Evolutionary conservation across 2,888 invertebrate species (phyloP), one percentile per base, ranked within the genome.

Genomic region (Philhelius pedissequus): DNA sequence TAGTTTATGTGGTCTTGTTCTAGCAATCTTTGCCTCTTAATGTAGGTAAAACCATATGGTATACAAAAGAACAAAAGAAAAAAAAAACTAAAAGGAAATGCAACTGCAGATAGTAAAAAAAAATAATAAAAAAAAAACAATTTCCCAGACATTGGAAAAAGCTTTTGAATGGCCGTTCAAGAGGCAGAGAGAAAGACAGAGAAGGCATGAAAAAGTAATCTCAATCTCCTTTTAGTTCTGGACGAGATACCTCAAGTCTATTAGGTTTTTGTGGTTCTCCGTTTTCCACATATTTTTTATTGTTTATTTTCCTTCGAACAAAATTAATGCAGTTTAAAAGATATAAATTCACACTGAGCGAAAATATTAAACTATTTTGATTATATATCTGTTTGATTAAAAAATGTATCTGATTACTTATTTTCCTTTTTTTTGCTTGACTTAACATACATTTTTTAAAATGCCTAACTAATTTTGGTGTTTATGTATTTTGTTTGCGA

Each of bases 181-280:
- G 27, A 15, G 18, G n/a, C n/a, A 30, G 32, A 30, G 27, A 22
- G 30, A 8, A 5, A 64, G 43, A 30, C 13, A 18, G 32, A 64
- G 43, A 30, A n/a, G 13, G 32, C 20, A 32, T 32, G 62, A 30
- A 60, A 45, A 64, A 45, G 45, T 13, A 64, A 64, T 64, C 45
- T 60, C 22, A 22, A 38, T 60, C n/a, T 15, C 22, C 7, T 40
- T 38, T 45, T 45, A 30, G 45, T 64, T 45, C 45, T 45, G 64
- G 13, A 7, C 13, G 45, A 64, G 32, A 20, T 45, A 64, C 64
- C 30, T 64, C 64, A 64, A 64, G 64, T 45, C 62, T 45, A 45
- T 64, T 32, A 45, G 18, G 30, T 45, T 30, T 60, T 62, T 62
- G 62, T 30, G 13, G 45, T 62, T 7, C 13, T 22, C 22, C 20